A percentile compares a stretch with the other conserved stretches of the same genome.
Conservation (phyloP, 2,888 invertebrate genomes). For the Theodoxus fluviatilis region DNA sequence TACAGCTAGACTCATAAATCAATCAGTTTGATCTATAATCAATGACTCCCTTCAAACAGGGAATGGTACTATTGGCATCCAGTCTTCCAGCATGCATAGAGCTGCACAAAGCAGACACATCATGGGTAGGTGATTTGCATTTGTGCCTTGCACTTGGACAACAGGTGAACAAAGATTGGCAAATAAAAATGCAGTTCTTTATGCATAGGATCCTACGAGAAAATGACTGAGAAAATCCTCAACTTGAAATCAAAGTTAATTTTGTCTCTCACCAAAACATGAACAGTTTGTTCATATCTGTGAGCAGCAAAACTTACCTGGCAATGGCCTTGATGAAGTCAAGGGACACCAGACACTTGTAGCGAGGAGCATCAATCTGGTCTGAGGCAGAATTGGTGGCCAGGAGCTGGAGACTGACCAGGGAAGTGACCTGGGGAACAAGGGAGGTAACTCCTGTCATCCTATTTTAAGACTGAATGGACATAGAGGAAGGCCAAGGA, state of each 20-base stretch:
- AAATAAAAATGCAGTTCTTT: no score
- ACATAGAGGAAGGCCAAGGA: neutral
- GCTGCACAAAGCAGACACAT: no score
- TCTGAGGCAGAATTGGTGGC: slow-evolving; percentile 75
- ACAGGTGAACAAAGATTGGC: no score
- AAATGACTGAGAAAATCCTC: neutral
- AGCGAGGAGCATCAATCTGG: slow-evolving; percentile 81
- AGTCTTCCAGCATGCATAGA: no score
- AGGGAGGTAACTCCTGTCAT: no score
- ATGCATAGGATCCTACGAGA: neutral
- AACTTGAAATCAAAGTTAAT: neutral
- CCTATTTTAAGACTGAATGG: slow-evolving; percentile 2
- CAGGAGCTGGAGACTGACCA: slow-evolving; percentile 83
- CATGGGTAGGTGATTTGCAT: no score
- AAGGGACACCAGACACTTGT: slow-evolving; percentile 84
- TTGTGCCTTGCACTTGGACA: no score
- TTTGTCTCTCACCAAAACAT: neutral
- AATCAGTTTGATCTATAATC: no score
- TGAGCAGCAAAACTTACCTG: slow-evolving; percentile 65
- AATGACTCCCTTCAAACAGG: no score
- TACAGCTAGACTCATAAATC: no score
- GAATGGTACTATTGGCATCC: no score
- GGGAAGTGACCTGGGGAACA: slow-evolving; percentile 74
- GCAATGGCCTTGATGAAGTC: slow-evolving; percentile 82
- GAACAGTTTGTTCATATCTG: neutral